Conservation (phyloP, 1,140 invertebrate species). For the Drosophila funebris region DNA sequence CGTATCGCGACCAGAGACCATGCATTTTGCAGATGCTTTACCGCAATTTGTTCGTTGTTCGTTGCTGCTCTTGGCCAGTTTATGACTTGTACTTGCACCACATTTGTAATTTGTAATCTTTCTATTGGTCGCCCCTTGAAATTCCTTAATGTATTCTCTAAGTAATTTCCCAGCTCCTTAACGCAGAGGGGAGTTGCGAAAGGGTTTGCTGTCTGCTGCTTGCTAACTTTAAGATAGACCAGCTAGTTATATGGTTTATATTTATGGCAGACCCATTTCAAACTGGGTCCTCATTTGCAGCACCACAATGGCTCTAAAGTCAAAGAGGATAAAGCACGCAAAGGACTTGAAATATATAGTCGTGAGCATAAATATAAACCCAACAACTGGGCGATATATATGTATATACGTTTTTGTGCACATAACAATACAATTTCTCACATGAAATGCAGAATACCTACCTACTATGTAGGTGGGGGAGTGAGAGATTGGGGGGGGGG, state of each 20-base stretch:
- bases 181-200: not conserved
- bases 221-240: slow-evolving; percentile 1
- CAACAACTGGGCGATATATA: slow-evolving; percentile 17
- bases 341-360: slow-evolving; percentile 34
- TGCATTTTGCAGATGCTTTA: slow-evolving; percentile 57
- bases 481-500: not conserved
- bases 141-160: slow-evolving; percentile 11
- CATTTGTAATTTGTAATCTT: slow-evolving; percentile 35
- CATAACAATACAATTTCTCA: slow-evolving; percentile 57
- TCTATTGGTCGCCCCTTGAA: slow-evolving; percentile 9
- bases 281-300: not conserved
- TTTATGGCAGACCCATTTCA: slow-evolving; percentile 11
- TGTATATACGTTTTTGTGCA: slow-evolving; percentile 4
- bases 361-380: slow-evolving; percentile 35
- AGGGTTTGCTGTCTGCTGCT: too few species aligned
- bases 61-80: slow-evolving; percentile 25
- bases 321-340: slow-evolving; percentile 53
- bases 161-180: slow-evolving; percentile 3
- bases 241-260: slow-evolving; percentile 6
- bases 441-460: slow-evolving; percentile 13
- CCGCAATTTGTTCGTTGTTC: slow-evolving; percentile 51
- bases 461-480: not conserved
- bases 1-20: slow-evolving; percentile 31
- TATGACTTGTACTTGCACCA: slow-evolving; percentile 21
- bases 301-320: slow-evolving; percentile 19